Base-by-base conservation (phyloP, 2,888 invertebrate species). In the Catotricha subobsoleta region DNA sequence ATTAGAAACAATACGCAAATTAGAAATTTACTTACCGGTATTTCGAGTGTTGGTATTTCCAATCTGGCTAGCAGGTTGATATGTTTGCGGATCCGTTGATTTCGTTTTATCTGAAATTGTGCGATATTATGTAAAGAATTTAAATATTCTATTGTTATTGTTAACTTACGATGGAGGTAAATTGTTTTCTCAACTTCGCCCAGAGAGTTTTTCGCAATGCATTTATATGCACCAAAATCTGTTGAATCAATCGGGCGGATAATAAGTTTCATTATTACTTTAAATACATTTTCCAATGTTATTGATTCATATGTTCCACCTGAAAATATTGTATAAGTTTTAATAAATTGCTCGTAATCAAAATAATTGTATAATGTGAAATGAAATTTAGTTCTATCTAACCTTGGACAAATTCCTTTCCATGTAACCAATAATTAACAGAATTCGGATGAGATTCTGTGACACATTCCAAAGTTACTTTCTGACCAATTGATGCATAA, bases 161-260 rank as follows among this genome's bases (percentile, higher is more conserved):
- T 29, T 13, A 10, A 47, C 47, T 46, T 44, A 50, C 50, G 45
- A 39, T 43, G 39, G 7, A 50, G 41, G 20, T 46, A 45, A 6
- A 62, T 60, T 18, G 49, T 53, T 39, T 55, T 56, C 44, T 60
- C 56, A 9, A 58, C 56, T 53, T 81, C 80, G 8, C 83, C 83
- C 18, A 83, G 63, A 2, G 79, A 74, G 60, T 86, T 84, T 64
- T 81, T 82, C 20, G 82, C 78, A 46, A 82, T 72, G 60, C 84
- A 84, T 60, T 78, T 78, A 62, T 82, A 83, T 39, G 77, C 72
- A 19, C 81, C 81, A 55, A 77, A 82, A 62, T 82, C 82, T 9
- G 67, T 63, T 39, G 64, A 64, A 23, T 72, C 69, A 37, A 79
- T 69, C 41, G 74, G 69, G 43, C 72, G 67, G 50, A 83, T 71